Base-by-base conservation (phyloP, 2,797 vertebrate species). In the Pachyuromys duprasi region DNA sequence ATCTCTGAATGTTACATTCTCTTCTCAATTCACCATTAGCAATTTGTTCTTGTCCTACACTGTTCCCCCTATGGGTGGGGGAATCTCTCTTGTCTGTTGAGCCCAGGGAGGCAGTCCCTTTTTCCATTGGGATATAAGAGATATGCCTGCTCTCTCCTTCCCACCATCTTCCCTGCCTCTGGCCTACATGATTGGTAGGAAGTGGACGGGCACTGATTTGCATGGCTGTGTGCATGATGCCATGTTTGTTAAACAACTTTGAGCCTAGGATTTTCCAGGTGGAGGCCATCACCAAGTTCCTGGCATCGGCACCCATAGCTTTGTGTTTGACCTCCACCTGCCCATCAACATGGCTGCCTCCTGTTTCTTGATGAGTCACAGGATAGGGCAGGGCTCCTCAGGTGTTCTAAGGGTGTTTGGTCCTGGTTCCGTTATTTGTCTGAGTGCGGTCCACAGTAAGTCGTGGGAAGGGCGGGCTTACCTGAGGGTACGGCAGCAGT, bases 401-500 rank as follows among this genome's bases (percentile, higher is more conserved):
- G 49, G 49, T 8, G 14, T 81, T 53, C 33, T 8, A 42, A 72
- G 2, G 15, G 9, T 33, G 33, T 28, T 5, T n/a, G 22, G 45
- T 5, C 18, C 53, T 81, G 60, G 67, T 4, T 92, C 65, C 5
- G 5, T 26, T 63, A 88, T 17, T 3, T 57, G 36, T 11, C 17
- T 9, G 39, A 45, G 11, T 1, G 79, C 89, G 86, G 76, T 1
- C 0, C 55, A 83, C 74, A 49, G 55, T 42, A n/a, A 36, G 67
- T 2, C 67, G 67, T 69, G 84, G 63, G 69, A 15, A 13, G 63
- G 74, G 33, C 2, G 24, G 31, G 45, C 98, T 98, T 98, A 99
- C 99, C 99, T 99, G 99, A 99, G 99, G 99, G 99, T 98, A 99
- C 99, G 97, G 99, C 99, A 98, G 99, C 99, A 96, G 99, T 99